These are phyloP conservation scores for Glaucomys volans DNA, from an alignment of 2,113 vertebrate species.

Conservation along the genomic window DNA sequence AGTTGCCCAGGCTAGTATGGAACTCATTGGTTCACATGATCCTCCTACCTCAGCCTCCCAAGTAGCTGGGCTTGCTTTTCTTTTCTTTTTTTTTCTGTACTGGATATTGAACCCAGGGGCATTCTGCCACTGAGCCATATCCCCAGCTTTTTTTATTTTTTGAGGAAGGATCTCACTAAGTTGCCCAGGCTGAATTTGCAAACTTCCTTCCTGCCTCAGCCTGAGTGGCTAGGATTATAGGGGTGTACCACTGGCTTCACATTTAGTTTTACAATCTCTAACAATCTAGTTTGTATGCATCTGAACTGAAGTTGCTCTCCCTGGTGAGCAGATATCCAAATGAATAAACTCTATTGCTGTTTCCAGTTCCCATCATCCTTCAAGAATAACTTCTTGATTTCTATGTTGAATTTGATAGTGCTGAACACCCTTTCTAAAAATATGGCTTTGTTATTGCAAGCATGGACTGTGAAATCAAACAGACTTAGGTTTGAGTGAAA, in stretches of 20 bases:
- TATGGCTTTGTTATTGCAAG: not conserved
- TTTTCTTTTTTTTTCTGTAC: no score
- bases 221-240: no score
- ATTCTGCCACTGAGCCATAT: no score
- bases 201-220: no score
- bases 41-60: no score
- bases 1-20: no score
- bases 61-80: no score
- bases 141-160: no score
- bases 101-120: no score
- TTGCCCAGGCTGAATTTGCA: no score
- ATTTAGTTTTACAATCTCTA: not conserved
- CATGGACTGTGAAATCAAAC: not conserved
- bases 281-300: not conserved
- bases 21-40: no score
- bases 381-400: not conserved
- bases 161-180: no score
- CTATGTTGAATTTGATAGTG: not conserved
- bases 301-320: not conserved
- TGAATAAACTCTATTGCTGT: not conserved
- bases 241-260: not conserved
- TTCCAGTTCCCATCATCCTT: not conserved
- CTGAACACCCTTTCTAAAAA: not conserved
- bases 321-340: not conserved
- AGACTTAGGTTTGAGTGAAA: constrained; percentile 15